Evolutionary conservation across 2,113 vertebrate species (phyloP), one percentile per base, ranked within the genome.

Genomic region (Aphelocoma coerulescens): DNA sequence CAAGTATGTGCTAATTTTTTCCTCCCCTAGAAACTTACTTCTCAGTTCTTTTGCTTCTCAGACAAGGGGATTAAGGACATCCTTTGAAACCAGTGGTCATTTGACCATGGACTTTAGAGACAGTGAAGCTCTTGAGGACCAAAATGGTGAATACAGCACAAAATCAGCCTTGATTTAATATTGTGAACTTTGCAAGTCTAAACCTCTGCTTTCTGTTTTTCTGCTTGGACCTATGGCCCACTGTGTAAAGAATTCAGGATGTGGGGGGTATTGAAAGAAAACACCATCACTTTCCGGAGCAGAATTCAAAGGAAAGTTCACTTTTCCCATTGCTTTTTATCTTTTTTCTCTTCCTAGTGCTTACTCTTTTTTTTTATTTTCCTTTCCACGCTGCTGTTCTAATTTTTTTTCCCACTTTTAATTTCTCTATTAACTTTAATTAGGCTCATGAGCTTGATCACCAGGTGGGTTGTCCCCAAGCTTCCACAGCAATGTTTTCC

Each of bases 391-490:
- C 35, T 63, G n/a, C 82, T 1, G 1, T 95, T 93, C 80, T 63
- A 80, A 71, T 93, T 93, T 95, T 96, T 48, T 91, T 84, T 3
- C 87, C 83, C 91, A 91, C 91, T 97, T 96, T 94, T 96, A 95
- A 97, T 97, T 97, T 97, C 93, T 97, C 88, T 97, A 86, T 96
- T 98, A 96, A 95, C 91, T 96, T 97, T 97, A 97, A 98, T 98
- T 97, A 97, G 86, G 67, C 97, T 97, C 95, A 55, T 92, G 98
- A 96, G 96, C 90, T 97, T 96, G 81, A 95, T 96, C 94, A 96
- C 96, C 97, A 98, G 97, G 98, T 98, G 96, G 95, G 68, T 97
- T 98, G 97, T 97, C 96, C 97, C 95, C 92, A 95, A 92, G 93
- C 91, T 96, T 94, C 96, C 96, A 88, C 66, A 94, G 97, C 80